Conservation (phyloP, 2,888 invertebrate species). For the Halocaridina rubra region DNA sequence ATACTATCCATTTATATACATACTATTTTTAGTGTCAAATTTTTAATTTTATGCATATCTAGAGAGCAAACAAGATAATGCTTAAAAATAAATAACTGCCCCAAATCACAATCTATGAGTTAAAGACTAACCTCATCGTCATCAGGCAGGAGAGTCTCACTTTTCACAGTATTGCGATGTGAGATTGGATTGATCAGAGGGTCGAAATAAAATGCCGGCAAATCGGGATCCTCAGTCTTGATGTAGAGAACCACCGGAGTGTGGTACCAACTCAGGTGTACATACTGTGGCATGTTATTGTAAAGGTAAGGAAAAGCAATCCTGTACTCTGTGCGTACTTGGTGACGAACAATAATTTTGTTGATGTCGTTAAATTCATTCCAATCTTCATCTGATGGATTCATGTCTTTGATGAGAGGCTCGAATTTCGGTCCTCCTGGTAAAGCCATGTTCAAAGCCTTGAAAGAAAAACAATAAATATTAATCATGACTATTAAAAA, state of each 20-base stretch:
- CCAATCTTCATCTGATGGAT: conserved; percentile 99
- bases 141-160: conserved; percentile 91
- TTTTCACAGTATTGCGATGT: conserved; percentile 81
- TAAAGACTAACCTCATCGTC: conserved; percentile 83
- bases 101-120: no score
- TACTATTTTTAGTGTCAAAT: no score
- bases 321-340: conserved; percentile 97
- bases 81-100: no score
- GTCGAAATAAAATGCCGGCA: conserved; percentile 99
- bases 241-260: conserved; percentile 99
- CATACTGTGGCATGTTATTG: conserved; percentile 98
- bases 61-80: no score
- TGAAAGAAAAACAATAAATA: conserved; percentile 2
- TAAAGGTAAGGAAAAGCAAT: conserved; percentile 99
- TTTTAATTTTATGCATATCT: no score
- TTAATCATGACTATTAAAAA: no score
- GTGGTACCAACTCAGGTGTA: conserved; percentile 99
- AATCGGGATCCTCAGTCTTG: conserved; percentile 99
- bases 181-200: conserved; percentile 99
- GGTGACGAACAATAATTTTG: conserved; percentile 98
- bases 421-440: conserved; percentile 99
- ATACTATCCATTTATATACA: no score
- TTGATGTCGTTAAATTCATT: conserved; percentile 99
- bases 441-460: conserved; percentile 97
- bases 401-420: conserved; percentile 95